phyloP scores from a whole-genome alignment of 2,113 vertebrate genomes.

The Cyanistes caeruleus region DNA sequence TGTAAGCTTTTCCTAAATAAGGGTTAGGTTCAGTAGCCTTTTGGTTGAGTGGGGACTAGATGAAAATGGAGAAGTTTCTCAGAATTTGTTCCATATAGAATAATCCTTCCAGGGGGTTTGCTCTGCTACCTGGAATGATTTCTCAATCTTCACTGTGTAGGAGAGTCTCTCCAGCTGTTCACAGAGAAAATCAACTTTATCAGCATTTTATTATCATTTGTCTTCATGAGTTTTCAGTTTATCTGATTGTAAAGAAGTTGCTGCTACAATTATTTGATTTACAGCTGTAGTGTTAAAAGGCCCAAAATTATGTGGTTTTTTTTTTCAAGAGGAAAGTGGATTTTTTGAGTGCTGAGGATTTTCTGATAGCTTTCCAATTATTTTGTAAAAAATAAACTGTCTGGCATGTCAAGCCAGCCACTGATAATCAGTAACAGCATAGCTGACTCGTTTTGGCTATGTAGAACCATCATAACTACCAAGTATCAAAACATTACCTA shows the following conservation, averaged over 20 bases:
- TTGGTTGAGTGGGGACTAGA: neutral
- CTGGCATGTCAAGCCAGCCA: neutral
- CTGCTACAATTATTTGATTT: neutral
- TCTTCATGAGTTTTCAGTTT: neutral
- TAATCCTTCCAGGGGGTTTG: neutral
- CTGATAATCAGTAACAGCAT: fast-evolving
- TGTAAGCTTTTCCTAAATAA: neutral
- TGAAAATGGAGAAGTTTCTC: neutral
- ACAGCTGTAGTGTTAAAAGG: neutral
- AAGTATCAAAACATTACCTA: neutral
- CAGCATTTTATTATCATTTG: neutral
- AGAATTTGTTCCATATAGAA: neutral
- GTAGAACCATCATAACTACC: neutral
- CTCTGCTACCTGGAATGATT: neutral
- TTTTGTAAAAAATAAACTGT: neutral
- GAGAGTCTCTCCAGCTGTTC: neutral
- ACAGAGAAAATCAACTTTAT: neutral
- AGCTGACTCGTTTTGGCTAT: neutral
- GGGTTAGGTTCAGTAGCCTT: neutral
- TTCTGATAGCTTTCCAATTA: neutral
- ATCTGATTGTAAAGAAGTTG: neutral
- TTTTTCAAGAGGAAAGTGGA: neutral
- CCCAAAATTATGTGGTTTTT: neutral
- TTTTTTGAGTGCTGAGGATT: neutral
- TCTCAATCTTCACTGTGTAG: neutral